Conservation (phyloP, 2,888 invertebrate species). For the Hermaeophaga mercurialis region DNA sequence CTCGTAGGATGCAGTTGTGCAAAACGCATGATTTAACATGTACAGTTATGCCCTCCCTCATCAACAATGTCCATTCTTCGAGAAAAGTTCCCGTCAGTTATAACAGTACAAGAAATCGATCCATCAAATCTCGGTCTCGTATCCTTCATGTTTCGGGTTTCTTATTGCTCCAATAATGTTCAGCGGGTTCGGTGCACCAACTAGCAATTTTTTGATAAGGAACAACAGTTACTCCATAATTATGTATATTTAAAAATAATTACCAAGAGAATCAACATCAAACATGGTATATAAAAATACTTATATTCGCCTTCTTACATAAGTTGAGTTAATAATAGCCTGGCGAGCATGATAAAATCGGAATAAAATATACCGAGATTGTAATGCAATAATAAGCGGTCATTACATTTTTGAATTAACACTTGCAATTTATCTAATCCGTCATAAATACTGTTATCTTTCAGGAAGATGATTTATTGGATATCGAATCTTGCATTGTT, state of each 20-base stretch:
- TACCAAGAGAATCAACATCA: conserved; percentile 35
- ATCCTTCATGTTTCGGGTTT: conserved; percentile 12
- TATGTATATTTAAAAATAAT: conserved; percentile 40
- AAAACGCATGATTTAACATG: conserved; percentile 11
- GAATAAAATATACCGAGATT: conserved; percentile 30
- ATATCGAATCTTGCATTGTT: not conserved
- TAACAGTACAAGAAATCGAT: conserved; percentile 22
- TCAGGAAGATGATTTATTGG: not conserved
- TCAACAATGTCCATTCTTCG: conserved; percentile 15
- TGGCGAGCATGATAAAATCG: conserved; percentile 35
- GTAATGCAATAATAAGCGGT: conserved; percentile 37
- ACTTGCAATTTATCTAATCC: conserved; percentile 32
- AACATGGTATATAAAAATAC: conserved; percentile 32
- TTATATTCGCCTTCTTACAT: conserved; percentile 33
- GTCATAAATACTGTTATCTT: conserved; percentile 2
- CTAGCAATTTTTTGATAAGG: conserved; percentile 32
- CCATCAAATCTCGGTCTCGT: conserved; percentile 17
- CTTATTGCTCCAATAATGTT: conserved; percentile 30
- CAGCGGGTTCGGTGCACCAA: conserved; percentile 18
- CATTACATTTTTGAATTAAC: conserved; percentile 35
- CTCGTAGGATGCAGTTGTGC: conserved; percentile 9
- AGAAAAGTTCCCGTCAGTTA: conserved; percentile 14
- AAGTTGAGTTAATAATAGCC: conserved; percentile 35
- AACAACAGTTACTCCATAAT: conserved; percentile 34
- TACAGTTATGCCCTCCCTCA: conserved; percentile 20